These are phyloP conservation scores for Dynastes tityus DNA, from an alignment of 2,888 invertebrate genomes.

Conservation along the genomic window DNA sequence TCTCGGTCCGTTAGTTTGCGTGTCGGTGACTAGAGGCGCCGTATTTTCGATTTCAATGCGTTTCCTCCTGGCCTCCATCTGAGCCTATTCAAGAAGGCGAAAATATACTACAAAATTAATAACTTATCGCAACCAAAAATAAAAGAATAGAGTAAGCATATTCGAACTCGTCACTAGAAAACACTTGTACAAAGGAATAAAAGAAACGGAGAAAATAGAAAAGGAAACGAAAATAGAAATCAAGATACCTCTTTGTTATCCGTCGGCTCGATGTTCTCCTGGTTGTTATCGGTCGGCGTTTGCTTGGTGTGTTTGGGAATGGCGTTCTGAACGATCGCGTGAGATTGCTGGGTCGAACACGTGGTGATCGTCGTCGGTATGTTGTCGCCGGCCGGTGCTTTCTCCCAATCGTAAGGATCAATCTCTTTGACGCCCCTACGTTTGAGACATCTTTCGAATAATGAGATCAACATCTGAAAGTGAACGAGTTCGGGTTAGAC, in stretches of 20 bases:
- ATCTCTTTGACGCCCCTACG: constrained; percentile 90
- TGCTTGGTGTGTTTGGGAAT: constrained; percentile 69
- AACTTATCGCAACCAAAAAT: constrained; percentile 33
- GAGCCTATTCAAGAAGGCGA: constrained; percentile 67
- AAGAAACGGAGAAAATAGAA: neutral
- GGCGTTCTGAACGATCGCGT: constrained; percentile 62
- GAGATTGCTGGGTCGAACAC: constrained; percentile 61
- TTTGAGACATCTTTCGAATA: constrained; percentile 95
- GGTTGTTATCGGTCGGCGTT: constrained; percentile 75
- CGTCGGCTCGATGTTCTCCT: constrained; percentile 79
- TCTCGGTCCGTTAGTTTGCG: constrained; percentile 71
- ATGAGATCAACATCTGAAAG: constrained; percentile 82
- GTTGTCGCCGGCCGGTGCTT: constrained; percentile 69
- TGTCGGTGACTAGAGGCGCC: constrained; percentile 76
- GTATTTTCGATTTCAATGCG: constrained; percentile 77
- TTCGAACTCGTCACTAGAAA: neutral
- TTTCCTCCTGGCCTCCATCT: constrained; percentile 72
- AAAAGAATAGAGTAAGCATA: neutral
- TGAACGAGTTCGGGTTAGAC: neutral
- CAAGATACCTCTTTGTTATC: constrained; percentile 75
- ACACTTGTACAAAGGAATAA: neutral
- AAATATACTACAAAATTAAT: constrained; percentile 49
- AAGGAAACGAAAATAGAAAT: constrained; percentile 9
- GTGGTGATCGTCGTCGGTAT: constrained; percentile 62
- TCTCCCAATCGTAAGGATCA: constrained; percentile 98